These are phyloP conservation scores for Tadarida brasiliensis DNA, from an alignment of 2,797 vertebrate genomes.

Conservation along the genomic window DNA sequence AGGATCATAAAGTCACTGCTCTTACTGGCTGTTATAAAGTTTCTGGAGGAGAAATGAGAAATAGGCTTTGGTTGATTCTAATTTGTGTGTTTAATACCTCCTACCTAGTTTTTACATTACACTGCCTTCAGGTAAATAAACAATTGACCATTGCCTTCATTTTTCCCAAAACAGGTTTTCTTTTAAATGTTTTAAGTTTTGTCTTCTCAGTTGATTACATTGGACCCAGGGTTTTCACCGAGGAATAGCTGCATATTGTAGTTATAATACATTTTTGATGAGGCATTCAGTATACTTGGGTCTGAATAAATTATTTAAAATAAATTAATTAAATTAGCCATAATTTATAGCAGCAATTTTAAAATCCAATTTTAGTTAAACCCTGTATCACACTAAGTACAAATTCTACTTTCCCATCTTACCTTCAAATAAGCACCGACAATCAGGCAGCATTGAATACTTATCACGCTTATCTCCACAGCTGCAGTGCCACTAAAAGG, in stretches of 20 bases:
- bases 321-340: neutral
- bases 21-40: neutral
- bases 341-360: neutral
- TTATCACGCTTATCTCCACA: conserved; percentile 72
- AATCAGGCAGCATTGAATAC: conserved; percentile 70
- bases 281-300: neutral
- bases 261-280: neutral
- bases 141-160: neutral
- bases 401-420: conserved; percentile 51
- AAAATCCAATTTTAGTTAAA: conserved; percentile 1
- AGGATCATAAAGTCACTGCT: neutral
- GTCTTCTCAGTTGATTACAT: neutral
- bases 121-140: neutral
- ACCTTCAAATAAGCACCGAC: conserved; percentile 45
- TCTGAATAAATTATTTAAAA: neutral
- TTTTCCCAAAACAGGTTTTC: neutral
- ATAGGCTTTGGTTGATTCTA: neutral
- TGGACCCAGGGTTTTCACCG: neutral
- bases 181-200: neutral
- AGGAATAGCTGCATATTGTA: neutral
- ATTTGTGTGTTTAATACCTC: neutral
- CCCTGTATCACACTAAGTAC: neutral
- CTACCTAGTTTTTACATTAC: neutral
- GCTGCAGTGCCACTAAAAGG: conserved; percentile 66
- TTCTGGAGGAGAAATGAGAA: neutral